Base-by-base conservation (phyloP, 2,797 vertebrate genomes). In the Coluber constrictor region DNA sequence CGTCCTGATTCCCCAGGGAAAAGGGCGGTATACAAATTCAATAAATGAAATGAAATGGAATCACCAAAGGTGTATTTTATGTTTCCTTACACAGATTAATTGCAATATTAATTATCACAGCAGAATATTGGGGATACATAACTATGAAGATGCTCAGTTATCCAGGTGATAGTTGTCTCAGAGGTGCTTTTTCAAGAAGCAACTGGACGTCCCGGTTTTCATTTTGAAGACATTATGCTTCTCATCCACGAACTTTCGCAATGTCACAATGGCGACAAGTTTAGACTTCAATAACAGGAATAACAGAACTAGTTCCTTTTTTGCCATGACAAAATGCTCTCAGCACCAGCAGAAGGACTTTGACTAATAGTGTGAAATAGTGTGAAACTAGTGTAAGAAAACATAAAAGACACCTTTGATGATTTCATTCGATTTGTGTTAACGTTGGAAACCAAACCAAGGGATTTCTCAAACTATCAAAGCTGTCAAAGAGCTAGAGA, bases 331-430 rank as follows among this genome's bases (percentile, higher is more conserved):
- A 97, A 97, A 97, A 97, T 95, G 95, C 98, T 95, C 93, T 95
- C 94, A 97, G 97, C 97, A 97, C 57, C 96, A 97, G 96, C 96
- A 97, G 97, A 94, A 97, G 97, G 96, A 97, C 94, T 61, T 4
- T 95, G 97, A 97, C 97, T 98, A 98, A 98, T 70, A 70, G 61
- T 66, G 96, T 97, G 97, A 98, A 98, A 98, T 70, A 70, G 29
- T 66, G 96, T 97, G 97, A 98, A 98, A 97, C 98, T 98, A 98
- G 98, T 98, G 97, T 98, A 98, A 95, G 96, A 97, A 98, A 97
- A 98, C 98, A 98, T 97, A 98, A 98, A 98, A 98, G 98, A 97
- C 98, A 98, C 97, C 93, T 94, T 94, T 93, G 93, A 94, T 95
- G 96, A 95, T 97, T 97, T 95, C 90, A 93, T 97, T 96, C 96